Evolutionary conservation across 30 jellyfish, hydroid and myxozoan species (phyloP).

Genomic region (Hydractinia echinata): DNA sequence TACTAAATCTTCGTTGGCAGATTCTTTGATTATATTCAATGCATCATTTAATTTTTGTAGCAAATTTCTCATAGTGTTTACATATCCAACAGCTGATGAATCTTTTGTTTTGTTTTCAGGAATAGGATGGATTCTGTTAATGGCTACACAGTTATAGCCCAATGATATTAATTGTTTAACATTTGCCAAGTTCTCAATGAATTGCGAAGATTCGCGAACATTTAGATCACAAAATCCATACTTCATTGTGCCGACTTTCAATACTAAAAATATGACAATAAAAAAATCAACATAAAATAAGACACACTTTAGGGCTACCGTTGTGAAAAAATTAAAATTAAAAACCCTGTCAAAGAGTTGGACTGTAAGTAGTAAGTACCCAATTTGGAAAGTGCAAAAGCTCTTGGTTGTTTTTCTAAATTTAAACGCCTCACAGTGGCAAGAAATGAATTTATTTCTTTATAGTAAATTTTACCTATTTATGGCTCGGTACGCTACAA

Average conservation of each 20-base stretch:
- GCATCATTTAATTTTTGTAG: neutral
- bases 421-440: too few species aligned
- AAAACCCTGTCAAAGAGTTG: too few species aligned
- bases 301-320: too few species aligned
- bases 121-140: conserved; percentile 8
- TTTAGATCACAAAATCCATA: conserved; percentile 34
- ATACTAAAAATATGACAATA: too few species aligned
- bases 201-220: conserved; percentile 15
- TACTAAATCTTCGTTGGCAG: neutral
- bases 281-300: too few species aligned
- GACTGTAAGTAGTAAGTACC: too few species aligned
- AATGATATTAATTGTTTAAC: conserved; percentile 24
- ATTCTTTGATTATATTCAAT: neutral
- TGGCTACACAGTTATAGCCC: conserved; percentile 29
- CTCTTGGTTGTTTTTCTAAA: too few species aligned
- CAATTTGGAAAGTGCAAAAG: too few species aligned
- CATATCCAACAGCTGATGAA: neutral
- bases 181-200: conserved; percentile 18
- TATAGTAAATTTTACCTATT: too few species aligned
- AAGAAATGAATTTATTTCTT: too few species aligned
- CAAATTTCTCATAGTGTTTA: conserved; percentile 5
- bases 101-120: conserved; percentile 10
- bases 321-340: too few species aligned
- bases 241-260: neutral
- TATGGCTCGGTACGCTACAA: too few species aligned